Percentiles rank a stretch among this genome's conserved stretches.
Conservation (phyloP, 1,140 invertebrate species). For the Eueides isabella region DNA sequence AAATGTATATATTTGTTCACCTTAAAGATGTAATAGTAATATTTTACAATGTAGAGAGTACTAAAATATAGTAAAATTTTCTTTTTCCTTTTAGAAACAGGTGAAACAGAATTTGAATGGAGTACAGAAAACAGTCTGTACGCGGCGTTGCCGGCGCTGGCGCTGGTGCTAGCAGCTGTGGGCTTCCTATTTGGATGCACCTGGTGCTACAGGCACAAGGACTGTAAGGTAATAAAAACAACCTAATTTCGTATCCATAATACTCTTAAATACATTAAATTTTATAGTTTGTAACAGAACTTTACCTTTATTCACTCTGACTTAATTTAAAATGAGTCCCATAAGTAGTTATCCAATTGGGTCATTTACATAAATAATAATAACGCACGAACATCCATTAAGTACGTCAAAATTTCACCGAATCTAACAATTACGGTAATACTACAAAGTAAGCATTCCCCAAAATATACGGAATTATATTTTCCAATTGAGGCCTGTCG, state of each 20-base stretch:
- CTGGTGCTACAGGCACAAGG: slow-evolving; percentile 76
- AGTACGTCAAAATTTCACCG: background rate
- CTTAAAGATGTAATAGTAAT: too few relatives aligned
- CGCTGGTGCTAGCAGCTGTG: slow-evolving; percentile 63
- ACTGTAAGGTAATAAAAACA: slow-evolving; percentile 78
- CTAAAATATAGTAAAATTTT: background rate
- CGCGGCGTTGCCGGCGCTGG: slow-evolving; percentile 63
- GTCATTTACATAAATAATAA: background rate
- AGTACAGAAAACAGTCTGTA: slow-evolving; percentile 53
- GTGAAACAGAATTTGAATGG: slow-evolving; percentile 51
- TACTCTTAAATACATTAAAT: too few relatives aligned
- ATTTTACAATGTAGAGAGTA: too few relatives aligned
- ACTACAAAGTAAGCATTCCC: background rate
- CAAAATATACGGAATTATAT: background rate
- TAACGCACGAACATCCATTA: background rate
- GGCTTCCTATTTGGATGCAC: slow-evolving; percentile 72
- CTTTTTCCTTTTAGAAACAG: slow-evolving; percentile 52
- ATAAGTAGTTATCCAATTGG: slow-evolving; percentile 2
- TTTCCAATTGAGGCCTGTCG: too few relatives aligned
- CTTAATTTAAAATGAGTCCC: background rate
- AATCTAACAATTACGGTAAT: background rate
- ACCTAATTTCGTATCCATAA: too few relatives aligned
- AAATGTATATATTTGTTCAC: too few relatives aligned
- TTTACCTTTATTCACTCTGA: background rate
- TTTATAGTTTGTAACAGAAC: background rate